Base-by-base conservation (phyloP, 1,140 invertebrate species). In the Atta colombica region DNA sequence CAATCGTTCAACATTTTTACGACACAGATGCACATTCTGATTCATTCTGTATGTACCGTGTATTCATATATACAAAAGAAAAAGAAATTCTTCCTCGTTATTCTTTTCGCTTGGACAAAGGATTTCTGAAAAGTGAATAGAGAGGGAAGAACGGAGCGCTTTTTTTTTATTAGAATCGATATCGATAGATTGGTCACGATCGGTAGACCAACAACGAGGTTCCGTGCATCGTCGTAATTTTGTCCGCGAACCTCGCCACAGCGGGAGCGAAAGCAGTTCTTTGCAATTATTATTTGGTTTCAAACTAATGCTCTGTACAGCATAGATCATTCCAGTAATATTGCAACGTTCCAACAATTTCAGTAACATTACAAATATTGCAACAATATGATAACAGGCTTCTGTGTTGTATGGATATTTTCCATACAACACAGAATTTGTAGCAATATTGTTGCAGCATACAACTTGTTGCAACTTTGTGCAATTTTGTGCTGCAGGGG, bases 41-140 rank as follows among this genome's bases (percentile, higher is more conserved):
- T 81, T 71, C 12, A 71, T 16, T 69, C 77, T 71, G 49, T 77
- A 77, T 31, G 28, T 55, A 81, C 1, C 25, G n/a, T 28, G 21
- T 68, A 69, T 81, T 71, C 35, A 39, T 31, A 71, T 31, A 80
- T 55, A 69, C n/a, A 4, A 53, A 69, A 82, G 65, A 31, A 81
- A 81, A 21, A 71, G 68, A 60, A 60, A 82, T 31, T 66, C 68
- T 82, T 14, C 66, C 53, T 82, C 78, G 66, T 72, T 31, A 66
- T 21, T 35, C 66, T 81, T 71, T 81, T 81, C 35, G 53, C 18
- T 81, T 60, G 53, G 53, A 71, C 66, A 53, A 53, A 82, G 78
- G 68, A 39, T 65, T 72, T 72, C 78, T 72, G 53, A 82, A 72
- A 72, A 72, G 12, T 45, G 61, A 49, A 51, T 66, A 53, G 78